These are phyloP conservation scores for Engraulis encrasicolus DNA, from an alignment of 2,113 vertebrate genomes.

Conservation along the genomic window DNA sequence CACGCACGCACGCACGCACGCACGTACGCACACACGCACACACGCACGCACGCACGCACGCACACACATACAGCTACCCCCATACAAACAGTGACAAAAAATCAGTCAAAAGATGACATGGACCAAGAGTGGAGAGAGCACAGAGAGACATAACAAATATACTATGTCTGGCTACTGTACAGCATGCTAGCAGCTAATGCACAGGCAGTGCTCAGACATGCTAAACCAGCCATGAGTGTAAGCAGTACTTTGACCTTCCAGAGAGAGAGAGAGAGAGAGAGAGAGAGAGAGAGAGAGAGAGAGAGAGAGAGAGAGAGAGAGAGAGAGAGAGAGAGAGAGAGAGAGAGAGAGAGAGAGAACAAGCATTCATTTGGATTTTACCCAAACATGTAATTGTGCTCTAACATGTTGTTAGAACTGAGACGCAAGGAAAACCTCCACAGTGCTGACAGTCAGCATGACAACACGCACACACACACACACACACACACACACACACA, in stretches of 20 bases:
- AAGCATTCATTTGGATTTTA: not conserved
- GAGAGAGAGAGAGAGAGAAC: not conserved
- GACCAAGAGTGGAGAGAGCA: not conserved
- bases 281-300: not conserved
- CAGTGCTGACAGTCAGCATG: not conserved
- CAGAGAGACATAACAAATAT: not conserved
- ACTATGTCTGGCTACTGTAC: no score
- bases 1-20: not conserved
- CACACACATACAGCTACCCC: not conserved
- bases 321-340: not conserved
- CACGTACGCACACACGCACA: slow-evolving; percentile 14
- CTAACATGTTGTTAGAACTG: not conserved
- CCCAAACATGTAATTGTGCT: slow-evolving; percentile 2
- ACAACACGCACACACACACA: not conserved
- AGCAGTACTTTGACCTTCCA: not conserved
- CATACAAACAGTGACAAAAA: not conserved
- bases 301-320: not conserved
- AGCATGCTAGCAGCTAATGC: not conserved
- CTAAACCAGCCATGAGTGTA: not conserved
- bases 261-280: not conserved
- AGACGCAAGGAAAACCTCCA: not conserved
- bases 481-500: not conserved
- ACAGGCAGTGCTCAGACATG: not conserved
- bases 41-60: not conserved
- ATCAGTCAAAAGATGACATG: not conserved